A percentile compares a stretch with the other conserved stretches of the same genome.
Evolutionary conservation across 2,797 vertebrate species (phyloP).

Genomic region (Typhlichthys eigenmanni): DNA sequence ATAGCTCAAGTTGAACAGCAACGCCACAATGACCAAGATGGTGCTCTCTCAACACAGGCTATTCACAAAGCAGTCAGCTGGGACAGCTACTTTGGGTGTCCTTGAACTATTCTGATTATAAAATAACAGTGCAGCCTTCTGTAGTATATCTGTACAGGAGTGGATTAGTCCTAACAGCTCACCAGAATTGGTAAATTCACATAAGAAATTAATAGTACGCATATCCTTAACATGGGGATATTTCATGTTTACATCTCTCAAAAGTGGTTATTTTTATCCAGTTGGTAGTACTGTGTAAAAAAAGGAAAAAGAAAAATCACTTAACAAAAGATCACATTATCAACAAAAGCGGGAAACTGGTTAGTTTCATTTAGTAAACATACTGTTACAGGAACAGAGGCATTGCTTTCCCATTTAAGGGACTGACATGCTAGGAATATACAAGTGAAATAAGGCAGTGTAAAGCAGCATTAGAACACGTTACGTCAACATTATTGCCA

Average conservation of each 20-base stretch:
- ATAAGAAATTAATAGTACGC: constrained; percentile 2
- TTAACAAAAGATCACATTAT: constrained; percentile 47
- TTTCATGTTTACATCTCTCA: constrained; percentile 21
- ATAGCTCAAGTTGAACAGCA: neutral
- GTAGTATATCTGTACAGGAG: constrained; percentile 6
- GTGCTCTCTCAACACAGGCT: neutral
- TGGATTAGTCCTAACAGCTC: neutral
- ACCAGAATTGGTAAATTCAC: neutral
- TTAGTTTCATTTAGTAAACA: neutral
- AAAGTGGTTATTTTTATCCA: constrained; percentile 64
- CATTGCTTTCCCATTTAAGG: too few relatives aligned
- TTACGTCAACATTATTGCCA: constrained; percentile 12
- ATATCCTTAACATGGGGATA: constrained; percentile 2
- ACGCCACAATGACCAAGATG: neutral
- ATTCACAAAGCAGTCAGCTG: neutral
- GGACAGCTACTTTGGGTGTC: too few relatives aligned
- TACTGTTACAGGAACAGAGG: too few relatives aligned
- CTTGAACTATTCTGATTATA: constrained; percentile 13
- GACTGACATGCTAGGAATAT: constrained; percentile 22
- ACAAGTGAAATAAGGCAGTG: constrained; percentile 19
- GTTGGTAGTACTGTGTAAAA: constrained; percentile 42
- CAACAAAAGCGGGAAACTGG: constrained; percentile 24
- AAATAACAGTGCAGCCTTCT: constrained; percentile 5
- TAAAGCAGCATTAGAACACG: constrained; percentile 18
- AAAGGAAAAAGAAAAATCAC: neutral